Evolutionary conservation across 92 coral and sea anemone species (phyloP).

Genomic region (Anthopleura xanthogrammica): DNA sequence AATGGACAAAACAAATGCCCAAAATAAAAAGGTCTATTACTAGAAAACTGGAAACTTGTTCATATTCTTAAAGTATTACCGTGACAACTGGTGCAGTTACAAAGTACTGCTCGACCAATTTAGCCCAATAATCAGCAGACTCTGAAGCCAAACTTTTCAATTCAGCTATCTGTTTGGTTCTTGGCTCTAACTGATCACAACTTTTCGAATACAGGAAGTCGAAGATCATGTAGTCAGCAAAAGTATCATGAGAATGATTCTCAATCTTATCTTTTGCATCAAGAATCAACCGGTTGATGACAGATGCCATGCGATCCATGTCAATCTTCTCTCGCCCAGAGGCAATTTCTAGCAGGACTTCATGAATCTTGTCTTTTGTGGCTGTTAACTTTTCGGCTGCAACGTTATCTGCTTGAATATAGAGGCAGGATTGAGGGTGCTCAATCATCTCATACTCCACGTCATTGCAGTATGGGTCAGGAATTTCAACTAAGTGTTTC

Average conservation of each 20-base stretch:
- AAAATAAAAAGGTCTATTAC: background rate
- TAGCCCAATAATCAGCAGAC: slow-evolving; percentile 71
- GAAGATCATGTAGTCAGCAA: slow-evolving; percentile 77
- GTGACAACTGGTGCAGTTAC: slow-evolving; percentile 57
- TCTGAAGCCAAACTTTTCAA: slow-evolving; percentile 59
- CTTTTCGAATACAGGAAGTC: slow-evolving; percentile 79
- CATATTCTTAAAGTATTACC: slow-evolving; percentile 29
- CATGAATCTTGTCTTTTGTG: slow-evolving; percentile 70
- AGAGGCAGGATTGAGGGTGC: slow-evolving; percentile 68
- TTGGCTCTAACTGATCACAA: slow-evolving; percentile 57
- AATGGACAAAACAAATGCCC: no score
- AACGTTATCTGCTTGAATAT: slow-evolving; percentile 82
- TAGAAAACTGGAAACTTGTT: background rate
- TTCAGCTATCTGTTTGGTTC: slow-evolving; percentile 59
- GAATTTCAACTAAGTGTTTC: slow-evolving; percentile 79
- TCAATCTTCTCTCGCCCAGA: slow-evolving; percentile 67
- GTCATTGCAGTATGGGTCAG: slow-evolving; percentile 91
- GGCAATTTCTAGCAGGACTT: slow-evolving; percentile 66
- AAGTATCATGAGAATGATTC: slow-evolving; percentile 81
- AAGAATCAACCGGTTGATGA: slow-evolving; percentile 80
- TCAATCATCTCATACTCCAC: slow-evolving; percentile 69
- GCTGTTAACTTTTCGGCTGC: slow-evolving; percentile 70
- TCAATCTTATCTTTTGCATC: slow-evolving; percentile 84
- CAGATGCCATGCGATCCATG: slow-evolving; percentile 84
- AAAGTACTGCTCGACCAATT: slow-evolving; percentile 64